phyloP scores from a whole-genome alignment of 2,888 invertebrate genomes.

The Drosophila rubida region DNA sequence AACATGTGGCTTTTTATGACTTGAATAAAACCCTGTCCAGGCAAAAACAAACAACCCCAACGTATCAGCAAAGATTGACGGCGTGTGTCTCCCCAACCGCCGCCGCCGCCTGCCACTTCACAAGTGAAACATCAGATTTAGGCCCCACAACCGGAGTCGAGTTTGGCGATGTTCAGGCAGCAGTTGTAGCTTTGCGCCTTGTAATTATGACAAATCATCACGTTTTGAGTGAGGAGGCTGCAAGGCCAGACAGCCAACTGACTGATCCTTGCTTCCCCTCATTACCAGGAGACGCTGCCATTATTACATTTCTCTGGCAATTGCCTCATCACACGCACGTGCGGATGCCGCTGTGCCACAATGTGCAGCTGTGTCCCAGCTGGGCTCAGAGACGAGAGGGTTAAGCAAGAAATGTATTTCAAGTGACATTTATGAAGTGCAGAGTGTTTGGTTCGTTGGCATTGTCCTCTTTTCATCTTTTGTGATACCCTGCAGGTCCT shows the following conservation, averaged over 20 bases:
- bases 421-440: conserved; percentile 80
- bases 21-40: conserved; percentile 15
- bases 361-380: conserved; percentile 7
- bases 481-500: conserved; percentile 34
- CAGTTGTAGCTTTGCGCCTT: conserved; percentile 31
- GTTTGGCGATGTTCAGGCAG: conserved; percentile 2
- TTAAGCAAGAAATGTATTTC: conserved; percentile 60
- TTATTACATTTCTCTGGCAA: conserved; percentile 32
- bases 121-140: conserved; percentile 21
- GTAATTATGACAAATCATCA: conserved; percentile 77
- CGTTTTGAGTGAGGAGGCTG: conserved; percentile 58
- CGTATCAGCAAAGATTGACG: not conserved
- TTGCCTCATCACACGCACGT: conserved; percentile 59
- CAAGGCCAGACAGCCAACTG: conserved; percentile 59
- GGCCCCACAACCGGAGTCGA: conserved; percentile 13
- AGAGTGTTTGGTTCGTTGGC: conserved; percentile 42
- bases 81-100: not conserved
- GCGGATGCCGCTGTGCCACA: conserved; percentile 38
- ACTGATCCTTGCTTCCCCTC: not conserved
- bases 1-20: conserved; percentile 37
- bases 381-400: not conserved
- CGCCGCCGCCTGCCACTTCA: not conserved
- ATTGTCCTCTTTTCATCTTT: conserved; percentile 40
- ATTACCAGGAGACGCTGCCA: conserved; percentile 2
- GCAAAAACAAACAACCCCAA: conserved; percentile 2